A percentile compares a stretch with the other conserved stretches of the same genome.
Evolutionary conservation across 2,113 vertebrate species (phyloP).

Genomic region (Circaetus gallicus): DNA sequence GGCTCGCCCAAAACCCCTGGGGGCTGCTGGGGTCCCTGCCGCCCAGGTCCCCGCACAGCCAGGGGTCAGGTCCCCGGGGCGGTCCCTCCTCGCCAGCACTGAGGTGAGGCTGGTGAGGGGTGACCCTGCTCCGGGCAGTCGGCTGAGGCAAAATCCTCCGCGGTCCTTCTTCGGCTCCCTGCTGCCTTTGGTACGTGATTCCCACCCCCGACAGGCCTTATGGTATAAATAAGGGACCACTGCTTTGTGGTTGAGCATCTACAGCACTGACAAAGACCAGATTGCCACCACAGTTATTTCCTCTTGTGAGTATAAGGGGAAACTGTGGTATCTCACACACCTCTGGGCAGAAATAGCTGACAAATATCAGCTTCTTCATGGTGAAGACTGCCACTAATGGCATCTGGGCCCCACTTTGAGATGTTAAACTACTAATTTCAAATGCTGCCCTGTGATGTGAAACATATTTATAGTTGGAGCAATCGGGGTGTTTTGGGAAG

Average conservation of each 20-base stretch:
- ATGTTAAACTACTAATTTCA: background rate
- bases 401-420: background rate
- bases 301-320: background rate
- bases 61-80: background rate
- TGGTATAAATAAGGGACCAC: background rate
- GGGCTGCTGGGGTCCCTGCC: background rate
- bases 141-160: background rate
- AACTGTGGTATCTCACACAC: background rate
- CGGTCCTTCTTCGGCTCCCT: background rate
- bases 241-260: background rate
- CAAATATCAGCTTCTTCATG: background rate
- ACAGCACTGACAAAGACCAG: slow-evolving; percentile 21
- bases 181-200: background rate
- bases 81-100: background rate
- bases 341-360: slow-evolving; percentile 7
- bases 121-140: rapidly evolving
- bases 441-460: background rate
- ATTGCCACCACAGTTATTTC: slow-evolving; percentile 37
- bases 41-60: rapidly evolving
- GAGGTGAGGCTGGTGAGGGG: background rate
- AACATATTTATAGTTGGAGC: background rate
- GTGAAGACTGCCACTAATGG: background rate
- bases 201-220: rapidly evolving
- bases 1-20: background rate
- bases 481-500: background rate